Conservation (phyloP, 2,888 invertebrate species). For the Polietes domitor region DNA sequence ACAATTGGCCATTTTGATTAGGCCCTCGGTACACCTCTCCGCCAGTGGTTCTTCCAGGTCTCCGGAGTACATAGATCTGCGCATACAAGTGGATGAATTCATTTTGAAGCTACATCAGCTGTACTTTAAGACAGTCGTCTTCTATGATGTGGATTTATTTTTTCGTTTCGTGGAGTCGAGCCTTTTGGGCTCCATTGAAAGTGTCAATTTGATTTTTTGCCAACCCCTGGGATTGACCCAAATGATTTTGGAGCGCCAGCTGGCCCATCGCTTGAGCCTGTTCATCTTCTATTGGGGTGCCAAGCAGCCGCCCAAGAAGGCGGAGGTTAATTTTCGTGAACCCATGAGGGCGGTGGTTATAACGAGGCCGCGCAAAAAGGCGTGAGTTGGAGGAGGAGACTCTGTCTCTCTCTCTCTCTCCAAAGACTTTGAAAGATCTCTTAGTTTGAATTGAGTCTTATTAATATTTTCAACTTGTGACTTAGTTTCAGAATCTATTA, state of each 20-base stretch:
- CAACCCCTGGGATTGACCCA: slow-evolving; percentile 74
- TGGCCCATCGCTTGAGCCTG: slow-evolving; percentile 79
- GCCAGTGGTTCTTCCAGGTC: slow-evolving; percentile 25
- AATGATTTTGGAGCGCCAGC: slow-evolving; percentile 73
- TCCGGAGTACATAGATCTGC: slow-evolving; percentile 63
- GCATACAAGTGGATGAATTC: slow-evolving; percentile 76
- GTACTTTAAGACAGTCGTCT: slow-evolving; percentile 77
- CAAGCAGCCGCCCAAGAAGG: slow-evolving; percentile 80
- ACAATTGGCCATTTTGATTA: slow-evolving; percentile 74
- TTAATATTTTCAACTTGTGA: background rate
- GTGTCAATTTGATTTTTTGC: slow-evolving; percentile 78
- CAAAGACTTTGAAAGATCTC: no score
- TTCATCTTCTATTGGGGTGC: slow-evolving; percentile 87
- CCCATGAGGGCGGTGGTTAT: slow-evolving; percentile 84
- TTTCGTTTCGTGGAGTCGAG: slow-evolving; percentile 76
- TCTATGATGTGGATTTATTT: slow-evolving; percentile 76
- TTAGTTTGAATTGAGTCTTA: no score
- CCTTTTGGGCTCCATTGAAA: slow-evolving; percentile 77
- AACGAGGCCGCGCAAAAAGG: slow-evolving; percentile 82
- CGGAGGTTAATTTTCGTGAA: slow-evolving; percentile 74
- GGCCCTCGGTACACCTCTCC: slow-evolving; percentile 44
- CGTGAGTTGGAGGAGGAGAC: slow-evolving; percentile 69
- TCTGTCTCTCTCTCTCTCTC: no score
- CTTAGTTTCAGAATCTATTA: slow-evolving; percentile 86
- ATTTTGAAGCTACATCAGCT: slow-evolving; percentile 76